These are phyloP conservation scores for Podocnemis expansa DNA, from an alignment of 2,113 vertebrate species.

Conservation along the genomic window DNA sequence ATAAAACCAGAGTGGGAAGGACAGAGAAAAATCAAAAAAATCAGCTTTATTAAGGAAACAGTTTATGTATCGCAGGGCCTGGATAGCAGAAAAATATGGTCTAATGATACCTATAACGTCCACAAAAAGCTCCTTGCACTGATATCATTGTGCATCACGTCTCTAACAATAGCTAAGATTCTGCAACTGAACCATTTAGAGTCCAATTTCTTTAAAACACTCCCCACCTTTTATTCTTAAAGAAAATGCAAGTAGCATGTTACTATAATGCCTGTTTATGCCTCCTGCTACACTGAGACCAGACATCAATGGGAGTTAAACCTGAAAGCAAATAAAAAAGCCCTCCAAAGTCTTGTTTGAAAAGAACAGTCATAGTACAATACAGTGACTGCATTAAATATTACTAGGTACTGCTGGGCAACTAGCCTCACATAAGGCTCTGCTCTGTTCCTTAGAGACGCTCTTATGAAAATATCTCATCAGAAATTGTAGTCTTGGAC, in stretches of 20 bases:
- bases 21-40: not conserved
- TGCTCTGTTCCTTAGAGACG: not conserved
- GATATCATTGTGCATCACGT: not conserved
- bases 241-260: not conserved
- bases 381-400: not conserved
- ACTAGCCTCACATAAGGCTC: accelerated
- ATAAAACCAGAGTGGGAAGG: accelerated
- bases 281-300: not conserved
- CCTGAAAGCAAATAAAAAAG: not conserved
- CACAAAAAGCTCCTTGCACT: accelerated
- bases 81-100: not conserved
- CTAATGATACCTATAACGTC: not conserved
- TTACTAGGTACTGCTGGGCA: not conserved
- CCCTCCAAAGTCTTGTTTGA: not conserved
- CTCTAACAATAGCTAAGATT: not conserved
- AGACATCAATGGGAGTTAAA: not conserved
- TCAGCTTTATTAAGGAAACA: not conserved
- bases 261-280: not conserved
- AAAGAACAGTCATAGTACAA: accelerated
- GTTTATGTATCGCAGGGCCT: accelerated
- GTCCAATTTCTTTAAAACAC: not conserved
- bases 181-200: not conserved
- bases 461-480: not conserved
- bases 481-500: not conserved
- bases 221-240: not conserved